Percentiles rank a stretch among this genome's conserved stretches.
Conservation (phyloP, 2,797 vertebrate genomes). For the Malurus leucopterus region DNA sequence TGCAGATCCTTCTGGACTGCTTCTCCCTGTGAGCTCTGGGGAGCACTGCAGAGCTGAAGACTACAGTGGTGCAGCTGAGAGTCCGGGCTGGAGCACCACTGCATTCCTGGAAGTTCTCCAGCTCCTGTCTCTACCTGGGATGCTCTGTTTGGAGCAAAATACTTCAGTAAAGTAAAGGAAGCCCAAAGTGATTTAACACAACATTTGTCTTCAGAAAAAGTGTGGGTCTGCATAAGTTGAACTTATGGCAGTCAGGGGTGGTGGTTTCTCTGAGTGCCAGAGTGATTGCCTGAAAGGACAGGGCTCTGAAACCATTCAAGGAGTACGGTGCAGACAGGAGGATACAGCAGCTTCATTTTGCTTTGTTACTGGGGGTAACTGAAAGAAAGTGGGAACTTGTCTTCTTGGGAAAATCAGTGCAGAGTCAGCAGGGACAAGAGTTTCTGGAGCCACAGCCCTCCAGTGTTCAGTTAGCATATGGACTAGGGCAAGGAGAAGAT, state of each 20-base stretch:
- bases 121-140: background rate
- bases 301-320: accelerated
- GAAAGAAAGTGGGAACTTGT: background rate
- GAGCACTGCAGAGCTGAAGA: too few species aligned
- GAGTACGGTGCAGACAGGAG: background rate
- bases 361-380: background rate
- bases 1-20: background rate
- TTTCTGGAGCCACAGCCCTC: background rate
- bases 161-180: background rate
- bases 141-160: background rate
- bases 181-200: background rate
- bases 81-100: background rate
- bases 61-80: background rate
- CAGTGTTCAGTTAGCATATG: background rate
- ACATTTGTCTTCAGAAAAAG: background rate
- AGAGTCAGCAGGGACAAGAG: background rate
- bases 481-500: background rate
- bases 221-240: accelerated
- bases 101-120: background rate
- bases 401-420: background rate
- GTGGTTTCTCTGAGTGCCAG: background rate
- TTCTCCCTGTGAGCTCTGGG: background rate
- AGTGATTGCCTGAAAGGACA: background rate
- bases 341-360: background rate
- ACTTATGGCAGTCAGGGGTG: background rate